Evolutionary conservation across 2,113 vertebrate species (phyloP).

Genomic region (Pachypanchax playfairii): DNA sequence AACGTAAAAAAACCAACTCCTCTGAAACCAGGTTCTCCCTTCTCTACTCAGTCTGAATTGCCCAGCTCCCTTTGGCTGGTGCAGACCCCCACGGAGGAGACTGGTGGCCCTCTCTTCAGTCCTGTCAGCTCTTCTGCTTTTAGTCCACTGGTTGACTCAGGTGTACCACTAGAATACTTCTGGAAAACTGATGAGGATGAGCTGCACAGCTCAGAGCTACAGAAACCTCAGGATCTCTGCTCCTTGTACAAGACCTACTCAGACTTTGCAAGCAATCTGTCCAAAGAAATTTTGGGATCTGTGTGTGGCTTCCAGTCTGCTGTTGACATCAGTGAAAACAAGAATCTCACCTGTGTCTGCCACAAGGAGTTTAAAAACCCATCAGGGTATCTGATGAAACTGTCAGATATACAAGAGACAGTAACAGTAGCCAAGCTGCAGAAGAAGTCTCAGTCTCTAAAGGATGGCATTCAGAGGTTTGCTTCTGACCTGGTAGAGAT

Average conservation of each 20-base stretch:
- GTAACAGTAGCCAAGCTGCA: constrained; percentile 81
- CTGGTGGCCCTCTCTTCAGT: constrained; percentile 86
- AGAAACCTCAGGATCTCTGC: constrained; percentile 77
- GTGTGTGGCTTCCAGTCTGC: constrained; percentile 83
- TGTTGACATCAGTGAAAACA: constrained; percentile 79
- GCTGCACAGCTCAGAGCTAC: constrained; percentile 68
- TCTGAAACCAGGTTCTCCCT: constrained; percentile 89
- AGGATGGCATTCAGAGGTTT: constrained; percentile 92
- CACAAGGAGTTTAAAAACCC: constrained; percentile 80
- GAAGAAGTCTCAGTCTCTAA: constrained; percentile 84
- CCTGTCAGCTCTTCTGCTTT: constrained; percentile 93
- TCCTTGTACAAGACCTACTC: constrained; percentile 84
- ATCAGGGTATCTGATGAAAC: constrained; percentile 79
- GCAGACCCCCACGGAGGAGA: constrained; percentile 86
- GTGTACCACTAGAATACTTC: constrained; percentile 83
- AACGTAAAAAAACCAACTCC: constrained; percentile 95
- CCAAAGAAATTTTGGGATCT: constrained; percentile 89
- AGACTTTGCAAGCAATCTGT: constrained; percentile 88
- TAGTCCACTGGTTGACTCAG: constrained; percentile 86
- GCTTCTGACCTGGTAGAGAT: constrained; percentile 93
- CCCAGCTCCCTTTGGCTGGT: constrained; percentile 87
- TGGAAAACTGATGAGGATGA: constrained; percentile 78
- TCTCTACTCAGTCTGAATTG: constrained; percentile 80
- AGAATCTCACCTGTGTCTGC: constrained; percentile 82
- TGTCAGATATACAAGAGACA: constrained; percentile 81